Conservation (phyloP, 1,140 invertebrate species). For the Ptiloglossa arizonensis region DNA sequence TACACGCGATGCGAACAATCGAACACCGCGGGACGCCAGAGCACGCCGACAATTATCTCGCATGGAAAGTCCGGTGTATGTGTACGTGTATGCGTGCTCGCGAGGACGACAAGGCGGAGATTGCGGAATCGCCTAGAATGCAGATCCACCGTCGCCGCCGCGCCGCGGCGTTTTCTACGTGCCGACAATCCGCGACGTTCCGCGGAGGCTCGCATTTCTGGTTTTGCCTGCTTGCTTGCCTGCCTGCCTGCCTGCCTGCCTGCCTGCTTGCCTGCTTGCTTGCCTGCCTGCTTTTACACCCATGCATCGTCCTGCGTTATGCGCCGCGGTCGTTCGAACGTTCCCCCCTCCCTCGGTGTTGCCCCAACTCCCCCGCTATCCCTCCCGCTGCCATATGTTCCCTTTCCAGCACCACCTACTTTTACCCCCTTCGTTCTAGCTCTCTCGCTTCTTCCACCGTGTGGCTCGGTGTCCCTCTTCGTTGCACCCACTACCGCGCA, state of each 20-base stretch:
- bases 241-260: too few species aligned
- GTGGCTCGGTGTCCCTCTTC: conserved; percentile 12
- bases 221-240: too few species aligned
- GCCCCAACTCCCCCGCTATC: conserved; percentile 6
- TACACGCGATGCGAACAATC: not conserved
- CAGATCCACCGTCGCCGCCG: conserved; percentile 39
- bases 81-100: conserved; percentile 28
- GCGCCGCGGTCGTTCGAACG: conserved; percentile 43
- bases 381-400: conserved; percentile 4
- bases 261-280: too few species aligned
- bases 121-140: conserved; percentile 58
- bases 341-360: too few species aligned
- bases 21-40: not conserved
- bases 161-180: conserved; percentile 37
- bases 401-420: conserved; percentile 25
- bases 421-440: conserved; percentile 26
- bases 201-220: conserved; percentile 56
- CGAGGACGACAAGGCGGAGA: conserved; percentile 47
- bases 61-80: not conserved
- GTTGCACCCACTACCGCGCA: too few species aligned
- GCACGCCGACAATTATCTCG: conserved; percentile 5
- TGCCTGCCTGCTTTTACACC: conserved; percentile 53
- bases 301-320: conserved; percentile 59
- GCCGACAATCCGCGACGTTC: conserved; percentile 47
- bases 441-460: too few species aligned